Evolutionary conservation across 2,113 vertebrate genomes (phyloP).

Genomic region (Odontesthes bonariensis): DNA sequence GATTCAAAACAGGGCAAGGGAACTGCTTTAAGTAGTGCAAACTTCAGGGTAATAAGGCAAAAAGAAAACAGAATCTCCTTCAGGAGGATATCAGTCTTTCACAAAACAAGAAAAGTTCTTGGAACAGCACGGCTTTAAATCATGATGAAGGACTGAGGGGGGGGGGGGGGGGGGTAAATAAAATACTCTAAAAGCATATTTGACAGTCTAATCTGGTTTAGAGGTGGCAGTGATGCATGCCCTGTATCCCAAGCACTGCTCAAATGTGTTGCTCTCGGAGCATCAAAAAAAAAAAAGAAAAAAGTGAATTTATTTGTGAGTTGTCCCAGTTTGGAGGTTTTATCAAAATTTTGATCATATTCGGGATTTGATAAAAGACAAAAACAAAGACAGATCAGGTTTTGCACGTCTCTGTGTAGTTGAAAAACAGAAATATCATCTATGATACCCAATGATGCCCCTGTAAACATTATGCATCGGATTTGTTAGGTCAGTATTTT

Average conservation of each 20-base stretch:
- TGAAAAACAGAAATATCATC: neutral
- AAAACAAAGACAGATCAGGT: neutral
- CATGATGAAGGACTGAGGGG: slow-evolving; percentile 23
- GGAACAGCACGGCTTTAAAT: slow-evolving; percentile 49
- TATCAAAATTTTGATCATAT: slow-evolving; percentile 13
- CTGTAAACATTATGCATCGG: slow-evolving; percentile 1
- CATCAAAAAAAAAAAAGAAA: slow-evolving; percentile 14
- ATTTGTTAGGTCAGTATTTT: neutral
- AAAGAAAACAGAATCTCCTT: neutral
- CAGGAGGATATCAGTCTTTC: slow-evolving; percentile 3
- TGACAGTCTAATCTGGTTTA: slow-evolving; percentile 69
- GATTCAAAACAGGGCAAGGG: neutral
- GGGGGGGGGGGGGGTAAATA: neutral
- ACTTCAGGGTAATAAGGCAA: neutral
- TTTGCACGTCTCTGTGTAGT: neutral
- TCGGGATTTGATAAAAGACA: neutral
- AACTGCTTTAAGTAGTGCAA: neutral
- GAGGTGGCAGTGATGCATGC: slow-evolving; percentile 62
- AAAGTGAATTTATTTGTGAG: neutral
- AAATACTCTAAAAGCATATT: slow-evolving; percentile 58
- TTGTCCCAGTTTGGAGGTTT: slow-evolving; percentile 1
- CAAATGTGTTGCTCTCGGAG: slow-evolving; percentile 50
- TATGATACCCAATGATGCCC: neutral
- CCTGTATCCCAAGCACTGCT: slow-evolving; percentile 50
- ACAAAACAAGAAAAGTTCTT: slow-evolving; percentile 26